Evolutionary conservation across 2,113 vertebrate species (phyloP).

Genomic region (Mixornis gularis): DNA sequence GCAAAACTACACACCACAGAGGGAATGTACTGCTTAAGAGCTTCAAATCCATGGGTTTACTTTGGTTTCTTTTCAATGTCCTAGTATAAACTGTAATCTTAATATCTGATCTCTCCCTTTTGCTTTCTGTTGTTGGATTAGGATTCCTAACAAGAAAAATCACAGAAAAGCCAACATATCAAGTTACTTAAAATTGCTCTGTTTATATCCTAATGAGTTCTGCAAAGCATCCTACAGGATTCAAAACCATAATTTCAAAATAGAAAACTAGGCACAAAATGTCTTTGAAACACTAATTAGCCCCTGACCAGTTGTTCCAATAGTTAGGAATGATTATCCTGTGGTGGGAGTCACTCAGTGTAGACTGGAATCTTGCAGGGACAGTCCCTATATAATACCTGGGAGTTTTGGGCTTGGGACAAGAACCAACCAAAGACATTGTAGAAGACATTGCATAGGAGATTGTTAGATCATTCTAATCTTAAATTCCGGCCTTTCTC

Average conservation of each 20-base stretch:
- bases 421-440: background rate
- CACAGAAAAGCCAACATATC: background rate
- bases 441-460: background rate
- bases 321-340: background rate
- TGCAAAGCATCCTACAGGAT: background rate
- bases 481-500: background rate
- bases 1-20: background rate
- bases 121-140: background rate
- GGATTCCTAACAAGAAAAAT: background rate
- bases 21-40: background rate
- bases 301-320: background rate
- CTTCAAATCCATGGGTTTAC: background rate
- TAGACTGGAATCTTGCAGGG: background rate
- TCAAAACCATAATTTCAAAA: background rate
- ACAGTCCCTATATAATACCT: background rate
- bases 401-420: background rate
- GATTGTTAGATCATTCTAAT: background rate
- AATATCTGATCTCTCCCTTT: background rate
- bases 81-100: background rate
- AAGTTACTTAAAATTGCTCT: background rate
- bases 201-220: background rate
- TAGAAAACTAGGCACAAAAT: background rate
- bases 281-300: background rate
- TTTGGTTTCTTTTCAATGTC: background rate
- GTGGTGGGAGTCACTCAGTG: background rate